Conservation (phyloP, 2,113 vertebrate species). For the Thunnus thynnus region DNA sequence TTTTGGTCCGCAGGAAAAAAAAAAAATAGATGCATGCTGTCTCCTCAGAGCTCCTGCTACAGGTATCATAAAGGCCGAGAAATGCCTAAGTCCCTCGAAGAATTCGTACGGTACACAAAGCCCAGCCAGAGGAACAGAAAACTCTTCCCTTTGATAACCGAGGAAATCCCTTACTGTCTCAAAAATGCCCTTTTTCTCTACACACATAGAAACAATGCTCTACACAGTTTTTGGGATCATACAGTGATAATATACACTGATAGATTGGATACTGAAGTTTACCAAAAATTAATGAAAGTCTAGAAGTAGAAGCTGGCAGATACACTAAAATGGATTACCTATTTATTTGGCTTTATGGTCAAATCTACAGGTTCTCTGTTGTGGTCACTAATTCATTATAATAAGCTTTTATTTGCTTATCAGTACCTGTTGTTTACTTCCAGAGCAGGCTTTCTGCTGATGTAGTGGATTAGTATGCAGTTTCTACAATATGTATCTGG, state of each 20-base stretch:
- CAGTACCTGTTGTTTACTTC: slow-evolving; percentile 64
- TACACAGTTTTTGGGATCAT: neutral
- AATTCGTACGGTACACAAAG: slow-evolving; percentile 30
- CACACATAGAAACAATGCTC: neutral
- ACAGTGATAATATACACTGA: neutral
- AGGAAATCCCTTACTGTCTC: neutral
- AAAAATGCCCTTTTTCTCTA: neutral
- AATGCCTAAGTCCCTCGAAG: slow-evolving; percentile 35
- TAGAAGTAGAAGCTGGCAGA: neutral
- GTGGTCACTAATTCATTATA: slow-evolving; percentile 39
- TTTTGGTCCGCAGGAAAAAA: slow-evolving; percentile 49
- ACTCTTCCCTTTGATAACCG: slow-evolving; percentile 3
- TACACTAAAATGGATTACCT: no score
- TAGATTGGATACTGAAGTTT: neutral
- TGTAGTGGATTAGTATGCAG: slow-evolving; percentile 54
- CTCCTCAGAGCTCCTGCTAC: slow-evolving; percentile 44
- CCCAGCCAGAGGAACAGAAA: slow-evolving; percentile 19
- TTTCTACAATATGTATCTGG: slow-evolving; percentile 11
- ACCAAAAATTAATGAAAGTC: neutral
- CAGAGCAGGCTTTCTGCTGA: slow-evolving; percentile 19
- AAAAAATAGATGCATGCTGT: slow-evolving; percentile 47
- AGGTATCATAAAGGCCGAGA: slow-evolving; percentile 57
- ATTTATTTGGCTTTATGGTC: no score
- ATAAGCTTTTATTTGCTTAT: slow-evolving; percentile 47
- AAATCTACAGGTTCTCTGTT: slow-evolving; percentile 7